Evolutionary conservation across 30 jellyfish, hydroid and myxozoan species (phyloP).

Genomic region (Turritopsis rubra): DNA sequence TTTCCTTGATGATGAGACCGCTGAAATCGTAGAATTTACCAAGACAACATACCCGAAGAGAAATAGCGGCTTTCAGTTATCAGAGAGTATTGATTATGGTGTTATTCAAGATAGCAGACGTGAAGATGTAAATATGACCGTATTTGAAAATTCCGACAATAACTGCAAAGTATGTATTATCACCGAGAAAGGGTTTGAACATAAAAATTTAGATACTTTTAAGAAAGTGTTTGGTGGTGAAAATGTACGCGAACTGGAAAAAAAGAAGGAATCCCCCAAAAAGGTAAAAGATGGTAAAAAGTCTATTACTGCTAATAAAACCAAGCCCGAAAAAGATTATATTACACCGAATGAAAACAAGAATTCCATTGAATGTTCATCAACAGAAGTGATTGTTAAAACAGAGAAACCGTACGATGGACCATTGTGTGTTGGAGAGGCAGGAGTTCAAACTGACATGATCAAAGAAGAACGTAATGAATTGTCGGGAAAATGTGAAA

Average conservation of each 20-base stretch:
- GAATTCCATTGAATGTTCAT: neutral
- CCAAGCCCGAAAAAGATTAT: neutral
- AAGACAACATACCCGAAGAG: neutral
- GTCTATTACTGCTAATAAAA: constrained; percentile 15
- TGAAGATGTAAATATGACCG: constrained; percentile 10
- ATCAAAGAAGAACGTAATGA: constrained; percentile 8
- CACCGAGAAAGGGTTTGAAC: neutral
- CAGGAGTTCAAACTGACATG: constrained; percentile 12
- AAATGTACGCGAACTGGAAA: constrained; percentile 26
- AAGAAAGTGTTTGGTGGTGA: constrained; percentile 12
- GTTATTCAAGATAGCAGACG: constrained; percentile 8
- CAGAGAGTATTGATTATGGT: neutral
- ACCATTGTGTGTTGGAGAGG: constrained; percentile 18
- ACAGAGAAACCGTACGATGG: neutral
- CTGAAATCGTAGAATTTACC: neutral
- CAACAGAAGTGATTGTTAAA: neutral
- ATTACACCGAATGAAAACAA: neutral
- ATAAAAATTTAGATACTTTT: constrained; percentile 24
- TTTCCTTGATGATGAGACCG: neutral
- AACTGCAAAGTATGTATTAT: neutral
- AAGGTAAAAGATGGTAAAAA: constrained; percentile 21
- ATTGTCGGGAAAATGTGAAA: neutral
- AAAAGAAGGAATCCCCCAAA: constrained; percentile 12
- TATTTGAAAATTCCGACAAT: neutral
- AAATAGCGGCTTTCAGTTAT: neutral